phyloP scores from a whole-genome alignment of 2,113 vertebrate genomes.

The Chaetorhynchus papuensis region DNA sequence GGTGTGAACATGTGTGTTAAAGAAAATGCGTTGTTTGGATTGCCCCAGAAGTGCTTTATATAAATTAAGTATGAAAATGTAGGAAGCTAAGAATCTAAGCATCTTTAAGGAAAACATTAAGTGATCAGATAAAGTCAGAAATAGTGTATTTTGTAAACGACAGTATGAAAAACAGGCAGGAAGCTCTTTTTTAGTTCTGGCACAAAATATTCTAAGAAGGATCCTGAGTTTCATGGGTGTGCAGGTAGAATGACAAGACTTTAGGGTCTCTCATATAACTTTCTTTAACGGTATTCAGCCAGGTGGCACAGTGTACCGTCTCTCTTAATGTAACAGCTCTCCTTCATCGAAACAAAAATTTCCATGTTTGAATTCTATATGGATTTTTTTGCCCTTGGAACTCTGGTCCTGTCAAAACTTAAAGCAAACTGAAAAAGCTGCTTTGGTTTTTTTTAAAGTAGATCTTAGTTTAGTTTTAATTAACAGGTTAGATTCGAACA shows the following conservation, averaged over 20 bases:
- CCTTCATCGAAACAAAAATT: rapidly evolving
- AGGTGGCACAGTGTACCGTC: neutral
- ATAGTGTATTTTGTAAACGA: neutral
- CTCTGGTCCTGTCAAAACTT: neutral
- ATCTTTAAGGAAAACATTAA: neutral
- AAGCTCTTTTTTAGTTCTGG: neutral
- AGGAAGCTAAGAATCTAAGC: neutral
- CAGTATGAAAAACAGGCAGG: neutral
- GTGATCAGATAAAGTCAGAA: neutral
- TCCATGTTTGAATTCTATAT: neutral
- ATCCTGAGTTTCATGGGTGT: neutral
- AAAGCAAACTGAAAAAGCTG: neutral
- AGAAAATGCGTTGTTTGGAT: neutral
- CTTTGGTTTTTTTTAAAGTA: neutral
- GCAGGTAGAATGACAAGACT: neutral
- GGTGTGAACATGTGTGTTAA: neutral
- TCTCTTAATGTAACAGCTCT: neutral
- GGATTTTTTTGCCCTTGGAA: neutral
- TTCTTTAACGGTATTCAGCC: neutral
- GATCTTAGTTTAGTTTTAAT: neutral
- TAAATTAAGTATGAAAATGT: neutral
- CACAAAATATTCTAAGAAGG: neutral
- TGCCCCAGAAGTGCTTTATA: neutral
- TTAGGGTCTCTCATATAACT: neutral
- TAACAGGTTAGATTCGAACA: neutral